Base-by-base conservation (phyloP, 2,797 vertebrate genomes). In the Triplophysa yarkandensis region DNA sequence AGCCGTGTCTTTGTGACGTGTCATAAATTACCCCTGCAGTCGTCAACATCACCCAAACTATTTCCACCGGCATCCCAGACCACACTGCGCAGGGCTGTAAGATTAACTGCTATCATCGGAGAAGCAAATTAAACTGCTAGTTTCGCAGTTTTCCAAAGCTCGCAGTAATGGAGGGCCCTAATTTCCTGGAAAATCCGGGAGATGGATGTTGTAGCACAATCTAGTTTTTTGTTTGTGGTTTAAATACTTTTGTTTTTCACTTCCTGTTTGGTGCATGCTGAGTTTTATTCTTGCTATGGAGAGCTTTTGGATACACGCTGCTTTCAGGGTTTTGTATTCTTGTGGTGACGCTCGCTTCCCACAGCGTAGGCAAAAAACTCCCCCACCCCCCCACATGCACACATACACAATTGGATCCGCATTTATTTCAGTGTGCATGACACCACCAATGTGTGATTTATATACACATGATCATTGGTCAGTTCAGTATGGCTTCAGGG, bases 1-100 rank as follows among this genome's bases (percentile, higher is more conserved):
- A 91, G 92, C 36, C 92, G 90, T 93, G 90, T 91, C 89, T 94
- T 93, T 94, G 90, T 92, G 92, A 88, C 88, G 86, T 90, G 87
- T 88, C 93, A 93, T 91, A 90, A 92, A 90, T 90, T 89, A 88
- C 83, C 80, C 86, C 86, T 83, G 77, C 50, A 55, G 83, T 85
- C 87, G 78, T 76, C 70, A 36, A 77, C 39, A 72, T 63, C 54
- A 43, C 61, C 66, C 67, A 34, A 65, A 61, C 50, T 68, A 61
- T 66, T 63, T 32, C 62, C 44, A 55, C 57, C 34, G 10, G 34
- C 65, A 27, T 43, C 44, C 21, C 58, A 48, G 77, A 77, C 83
- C 84, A 85, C 84, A 85, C 87, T 68, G 76, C 68, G 74, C 76
- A 67, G 76, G 83, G 82, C 81, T 85, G 80, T 86, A 83, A 88